phyloP scores from a whole-genome alignment of 2,797 vertebrate genomes.

The Cuculus canorus region DNA sequence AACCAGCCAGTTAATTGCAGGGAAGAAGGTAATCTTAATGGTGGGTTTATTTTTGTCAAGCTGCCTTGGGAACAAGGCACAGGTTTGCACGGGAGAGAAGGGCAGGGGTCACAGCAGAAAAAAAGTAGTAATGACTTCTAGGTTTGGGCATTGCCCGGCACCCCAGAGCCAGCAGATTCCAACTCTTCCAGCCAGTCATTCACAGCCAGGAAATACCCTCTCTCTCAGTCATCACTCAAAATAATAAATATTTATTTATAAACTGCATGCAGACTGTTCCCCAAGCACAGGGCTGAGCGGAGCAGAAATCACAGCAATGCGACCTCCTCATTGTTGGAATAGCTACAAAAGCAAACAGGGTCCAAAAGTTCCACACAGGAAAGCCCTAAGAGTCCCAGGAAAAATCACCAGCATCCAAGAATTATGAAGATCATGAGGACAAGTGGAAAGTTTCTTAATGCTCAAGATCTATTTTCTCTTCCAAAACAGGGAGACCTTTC shows the following conservation, averaged over 20 bases:
- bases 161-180: not conserved
- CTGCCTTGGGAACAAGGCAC: not conserved
- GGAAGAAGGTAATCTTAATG: not conserved
- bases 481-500: not conserved
- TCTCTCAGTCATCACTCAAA: conserved; percentile 50
- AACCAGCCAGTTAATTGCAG: not conserved
- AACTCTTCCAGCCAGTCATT: conserved; percentile 19
- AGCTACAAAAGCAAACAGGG: not conserved
- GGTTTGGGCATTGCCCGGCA: not conserved
- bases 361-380: not conserved
- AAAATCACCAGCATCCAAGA: not conserved
- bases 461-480: not conserved
- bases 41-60: not conserved
- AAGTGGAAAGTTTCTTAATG: not conserved
- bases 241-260: conserved; percentile 67
- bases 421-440: not conserved
- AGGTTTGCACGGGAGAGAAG: conserved; percentile 16
- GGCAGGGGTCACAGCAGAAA: not conserved
- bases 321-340: not conserved
- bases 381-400: not conserved
- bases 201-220: conserved; percentile 51
- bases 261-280: not conserved
- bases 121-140: not conserved
- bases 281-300: not conserved
- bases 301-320: not conserved